These are phyloP conservation scores for Calosoma granatense DNA, from an alignment of 1,140 invertebrate genomes.

Conservation along the genomic window DNA sequence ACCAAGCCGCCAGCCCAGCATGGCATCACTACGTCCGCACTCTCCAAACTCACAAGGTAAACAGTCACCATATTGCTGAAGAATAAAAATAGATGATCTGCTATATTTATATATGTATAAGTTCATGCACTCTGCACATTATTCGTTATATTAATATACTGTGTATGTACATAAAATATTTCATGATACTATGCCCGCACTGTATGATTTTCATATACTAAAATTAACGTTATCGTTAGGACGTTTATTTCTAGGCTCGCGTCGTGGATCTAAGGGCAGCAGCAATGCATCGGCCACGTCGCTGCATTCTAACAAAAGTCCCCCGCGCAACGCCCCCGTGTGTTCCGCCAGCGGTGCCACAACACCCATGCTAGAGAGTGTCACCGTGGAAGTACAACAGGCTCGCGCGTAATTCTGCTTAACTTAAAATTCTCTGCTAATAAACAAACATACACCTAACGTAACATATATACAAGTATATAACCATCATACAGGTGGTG, in stretches of 20 bases:
- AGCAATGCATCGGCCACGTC: slow-evolving; percentile 53
- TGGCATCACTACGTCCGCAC: slow-evolving; percentile 67
- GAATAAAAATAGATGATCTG: no score
- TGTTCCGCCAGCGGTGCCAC: slow-evolving; percentile 26
- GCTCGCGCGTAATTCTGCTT: slow-evolving; percentile 36
- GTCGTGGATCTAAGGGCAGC: slow-evolving; percentile 54
- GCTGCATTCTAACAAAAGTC: slow-evolving; percentile 40
- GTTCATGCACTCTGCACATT: no score
- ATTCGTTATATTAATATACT: neutral
- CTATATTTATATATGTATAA: no score
- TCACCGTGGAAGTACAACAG: slow-evolving; percentile 46
- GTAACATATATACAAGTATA: no score
- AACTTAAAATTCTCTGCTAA: no score
- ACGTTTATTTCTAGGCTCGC: slow-evolving; percentile 49
- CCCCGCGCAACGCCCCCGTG: slow-evolving; percentile 29
- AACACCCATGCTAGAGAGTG: slow-evolving; percentile 42
- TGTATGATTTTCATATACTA: slow-evolving; percentile 30
- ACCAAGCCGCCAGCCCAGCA: slow-evolving; percentile 69
- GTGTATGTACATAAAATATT: no score
- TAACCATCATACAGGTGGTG: no score
- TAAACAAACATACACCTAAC: no score
- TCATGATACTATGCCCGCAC: slow-evolving; percentile 16
- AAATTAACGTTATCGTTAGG: slow-evolving; percentile 18
- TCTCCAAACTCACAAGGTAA: slow-evolving; percentile 71
- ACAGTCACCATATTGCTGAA: no score